These are phyloP conservation scores for Drosophila picticornis DNA, from an alignment of 2,888 invertebrate species.

Conservation along the genomic window DNA sequence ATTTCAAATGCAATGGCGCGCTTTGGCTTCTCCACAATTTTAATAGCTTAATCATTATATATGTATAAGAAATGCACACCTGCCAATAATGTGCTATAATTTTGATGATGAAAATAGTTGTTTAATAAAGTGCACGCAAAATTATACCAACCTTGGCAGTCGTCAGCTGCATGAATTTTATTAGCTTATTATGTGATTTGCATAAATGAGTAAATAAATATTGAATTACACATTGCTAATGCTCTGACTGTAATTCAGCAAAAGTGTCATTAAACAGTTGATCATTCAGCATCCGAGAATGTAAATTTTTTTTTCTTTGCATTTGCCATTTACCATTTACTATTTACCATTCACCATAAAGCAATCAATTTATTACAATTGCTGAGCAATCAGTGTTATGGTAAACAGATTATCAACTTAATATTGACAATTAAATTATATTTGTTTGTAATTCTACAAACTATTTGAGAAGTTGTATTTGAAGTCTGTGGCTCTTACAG, in stretches of 20 bases:
- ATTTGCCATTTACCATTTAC: not conserved
- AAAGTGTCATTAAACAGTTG: too few species aligned
- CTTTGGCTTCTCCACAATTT: constrained; percentile 38
- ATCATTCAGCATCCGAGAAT: not conserved
- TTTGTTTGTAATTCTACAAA: too few species aligned
- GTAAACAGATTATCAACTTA: not conserved
- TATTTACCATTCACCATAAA: not conserved
- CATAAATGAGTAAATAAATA: constrained; percentile 17
- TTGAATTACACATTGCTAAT: not conserved
- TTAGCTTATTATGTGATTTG: constrained; percentile 26
- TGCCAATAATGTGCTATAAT: constrained; percentile 42
- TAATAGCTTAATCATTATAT: constrained; percentile 34
- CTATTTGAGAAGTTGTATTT: not conserved
- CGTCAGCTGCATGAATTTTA: constrained; percentile 17
- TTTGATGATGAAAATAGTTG: constrained; percentile 34
- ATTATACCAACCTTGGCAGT: constrained; percentile 39
- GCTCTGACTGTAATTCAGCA: not conserved
- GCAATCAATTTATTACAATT: not conserved
- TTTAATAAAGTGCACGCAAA: constrained; percentile 53
- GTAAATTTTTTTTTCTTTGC: not conserved
- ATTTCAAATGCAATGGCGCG: constrained; percentile 25
- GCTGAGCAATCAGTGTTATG: not conserved
- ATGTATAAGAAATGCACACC: constrained; percentile 25
- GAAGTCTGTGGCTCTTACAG: not conserved
- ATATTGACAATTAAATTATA: not conserved